Evolutionary conservation across 2,888 invertebrate genomes (phyloP).

Genomic region (Folsomia candida): DNA sequence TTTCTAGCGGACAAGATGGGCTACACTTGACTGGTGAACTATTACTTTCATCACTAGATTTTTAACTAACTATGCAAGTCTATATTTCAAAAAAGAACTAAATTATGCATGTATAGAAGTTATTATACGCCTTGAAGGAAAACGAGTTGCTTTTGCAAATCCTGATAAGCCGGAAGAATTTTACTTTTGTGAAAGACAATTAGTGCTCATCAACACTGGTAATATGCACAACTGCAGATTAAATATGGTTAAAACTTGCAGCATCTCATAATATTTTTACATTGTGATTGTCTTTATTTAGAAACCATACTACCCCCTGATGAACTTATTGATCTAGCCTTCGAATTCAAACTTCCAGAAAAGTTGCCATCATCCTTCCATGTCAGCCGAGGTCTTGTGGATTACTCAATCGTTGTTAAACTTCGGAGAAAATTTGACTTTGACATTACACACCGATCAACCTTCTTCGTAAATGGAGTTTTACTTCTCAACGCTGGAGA

Average conservation of each 20-base stretch:
- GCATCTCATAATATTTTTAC: no score
- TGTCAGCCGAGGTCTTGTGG: not conserved
- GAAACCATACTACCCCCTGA: not conserved
- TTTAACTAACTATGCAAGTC: not conserved
- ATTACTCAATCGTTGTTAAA: not conserved
- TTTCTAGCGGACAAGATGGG: not conserved
- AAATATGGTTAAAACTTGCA: not conserved
- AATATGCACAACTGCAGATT: not conserved
- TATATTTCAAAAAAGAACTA: no score
- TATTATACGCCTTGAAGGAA: not conserved
- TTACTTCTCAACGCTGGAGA: not conserved
- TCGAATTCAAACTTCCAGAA: conserved; percentile 1
- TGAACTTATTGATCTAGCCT: not conserved
- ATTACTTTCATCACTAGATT: not conserved
- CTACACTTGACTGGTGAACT: not conserved
- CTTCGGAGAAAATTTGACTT: conserved; percentile 2
- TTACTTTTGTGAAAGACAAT: conserved; percentile 1
- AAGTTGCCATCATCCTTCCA: conserved; percentile 1
- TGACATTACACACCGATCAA: not conserved
- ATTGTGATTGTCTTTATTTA: no score
- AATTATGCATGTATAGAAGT: not conserved
- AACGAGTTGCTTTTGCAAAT: not conserved
- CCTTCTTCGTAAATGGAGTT: conserved; percentile 8
- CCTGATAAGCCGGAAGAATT: not conserved
- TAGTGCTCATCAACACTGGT: not conserved